Base-by-base conservation (phyloP, 2,113 vertebrate species). In the Alligator sinensis region DNA sequence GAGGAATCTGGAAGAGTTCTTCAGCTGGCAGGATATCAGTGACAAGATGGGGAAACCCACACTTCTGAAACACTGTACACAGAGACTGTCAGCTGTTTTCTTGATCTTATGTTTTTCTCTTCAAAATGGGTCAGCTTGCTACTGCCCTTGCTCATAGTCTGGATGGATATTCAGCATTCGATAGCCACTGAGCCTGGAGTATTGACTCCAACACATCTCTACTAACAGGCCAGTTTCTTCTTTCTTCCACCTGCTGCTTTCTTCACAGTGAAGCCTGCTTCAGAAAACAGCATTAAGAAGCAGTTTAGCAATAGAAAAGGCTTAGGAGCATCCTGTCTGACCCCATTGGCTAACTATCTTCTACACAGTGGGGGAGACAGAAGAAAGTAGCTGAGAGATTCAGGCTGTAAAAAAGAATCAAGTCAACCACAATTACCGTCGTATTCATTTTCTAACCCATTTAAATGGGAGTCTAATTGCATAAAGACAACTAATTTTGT, bases 401-500 rank as follows among this genome's bases (percentile, higher is more conserved):
- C 54, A 80, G 25, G 81, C n/a, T 94, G 66, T 68, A 96, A 70
- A 89, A 97, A 47, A 47, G 94, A 90, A 96, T 88, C 86, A 93
- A 96, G 74, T 59, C 89, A 95, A 81, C 76, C 15, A 34, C 70
- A 95, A 90, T 96, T 95, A 89, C 78, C 27, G 75, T 74, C 61
- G 62, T 92, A 92, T 94, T 97, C 66, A 94, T 96, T 97, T 95
- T 75, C 78, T 93, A 95, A 91, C 80, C 24, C 34, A 85, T 92
- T 95, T 90, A 96, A 80, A 70, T 97, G 79, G 92, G 82, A 95
- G 88, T 91, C 87, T 96, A 97, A 97, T 96, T 97, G 95, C 86
- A 91, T 80, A 93, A 97, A 90, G 18, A 96, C 92, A 97, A 96
- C 87, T 80, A 95, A 96, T 97, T 97, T 97, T 96, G 80, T 96